A percentile compares a stretch with the other conserved stretches of the same genome.
phyloP scores from a whole-genome alignment of 1,140 invertebrate species.

The Artemia franciscana region DNA sequence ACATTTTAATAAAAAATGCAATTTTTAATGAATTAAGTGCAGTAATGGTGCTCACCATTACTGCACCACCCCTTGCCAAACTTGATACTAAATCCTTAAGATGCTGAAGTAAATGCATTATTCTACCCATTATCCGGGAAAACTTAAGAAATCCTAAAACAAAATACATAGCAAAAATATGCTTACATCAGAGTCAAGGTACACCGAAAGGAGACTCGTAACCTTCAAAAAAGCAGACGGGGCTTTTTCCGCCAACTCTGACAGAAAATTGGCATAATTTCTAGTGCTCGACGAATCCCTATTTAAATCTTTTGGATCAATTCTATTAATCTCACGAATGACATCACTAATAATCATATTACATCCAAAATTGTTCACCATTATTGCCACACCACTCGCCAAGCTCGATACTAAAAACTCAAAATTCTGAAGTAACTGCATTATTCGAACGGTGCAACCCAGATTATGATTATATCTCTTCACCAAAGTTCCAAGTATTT shows the following conservation, averaged over 20 bases:
- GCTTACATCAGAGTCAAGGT: slow-evolving; percentile 32
- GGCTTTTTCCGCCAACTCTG: slow-evolving; percentile 35
- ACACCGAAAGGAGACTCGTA: slow-evolving; percentile 28
- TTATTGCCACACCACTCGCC: slow-evolving; percentile 34
- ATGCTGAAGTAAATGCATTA: slow-evolving; percentile 45
- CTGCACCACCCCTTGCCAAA: slow-evolving; percentile 37
- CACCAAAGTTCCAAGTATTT: slow-evolving; percentile 53
- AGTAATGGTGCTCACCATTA: slow-evolving; percentile 34
- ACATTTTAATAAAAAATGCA: slow-evolving; percentile 49
- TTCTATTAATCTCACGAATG: slow-evolving; percentile 39
- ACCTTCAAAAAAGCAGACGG: slow-evolving; percentile 37
- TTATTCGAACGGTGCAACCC: slow-evolving; percentile 35
- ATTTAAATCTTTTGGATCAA: slow-evolving; percentile 26
- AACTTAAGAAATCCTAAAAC: too few relatives aligned
- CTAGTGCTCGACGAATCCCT: slow-evolving; percentile 30
- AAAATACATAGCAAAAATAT: too few relatives aligned
- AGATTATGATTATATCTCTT: slow-evolving; percentile 55
- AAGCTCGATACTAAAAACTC: slow-evolving; percentile 41
- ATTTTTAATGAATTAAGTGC: slow-evolving; percentile 36
- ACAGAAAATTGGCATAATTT: slow-evolving; percentile 37
- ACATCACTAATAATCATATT: slow-evolving; percentile 40
- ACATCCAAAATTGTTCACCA: slow-evolving; percentile 34
- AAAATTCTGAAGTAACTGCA: slow-evolving; percentile 44
- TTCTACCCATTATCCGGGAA: too few relatives aligned
- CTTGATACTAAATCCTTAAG: slow-evolving; percentile 39